These are phyloP conservation scores for Notocelia uddmanniana DNA, from an alignment of 2,888 invertebrate genomes.

Conservation along the genomic window DNA sequence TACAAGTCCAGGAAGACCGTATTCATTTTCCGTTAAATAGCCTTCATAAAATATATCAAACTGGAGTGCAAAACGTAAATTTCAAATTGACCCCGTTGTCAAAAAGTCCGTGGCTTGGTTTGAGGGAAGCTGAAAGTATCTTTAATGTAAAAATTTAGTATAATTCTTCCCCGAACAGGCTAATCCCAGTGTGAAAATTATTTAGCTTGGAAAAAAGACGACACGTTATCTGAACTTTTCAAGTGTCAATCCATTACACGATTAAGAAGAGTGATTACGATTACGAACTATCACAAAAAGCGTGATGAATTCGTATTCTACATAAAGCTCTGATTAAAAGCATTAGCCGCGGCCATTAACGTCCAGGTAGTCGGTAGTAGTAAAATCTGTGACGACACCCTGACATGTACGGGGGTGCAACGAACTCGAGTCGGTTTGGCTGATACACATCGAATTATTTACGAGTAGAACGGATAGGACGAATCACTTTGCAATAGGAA, in stretches of 20 bases:
- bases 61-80: too few relatives aligned
- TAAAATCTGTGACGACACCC: conserved; percentile 20
- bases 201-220: not conserved
- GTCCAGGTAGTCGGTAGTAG: conserved; percentile 19
- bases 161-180: too few relatives aligned
- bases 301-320: conserved; percentile 9
- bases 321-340: conserved; percentile 30
- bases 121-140: not conserved
- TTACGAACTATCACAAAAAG: conserved; percentile 8
- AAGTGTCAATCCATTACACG: conserved; percentile 29
- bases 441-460: conserved; percentile 2
- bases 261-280: conserved; percentile 20
- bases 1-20: too few relatives aligned
- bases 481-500: not conserved
- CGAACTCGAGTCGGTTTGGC: conserved; percentile 13
- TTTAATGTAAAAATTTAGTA: not conserved
- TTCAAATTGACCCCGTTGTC: too few relatives aligned
- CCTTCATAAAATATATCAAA: too few relatives aligned
- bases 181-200: too few relatives aligned
- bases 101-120: not conserved
- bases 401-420: conserved; percentile 17
- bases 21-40: too few relatives aligned
- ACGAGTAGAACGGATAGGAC: not conserved
- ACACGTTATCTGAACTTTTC: not conserved
- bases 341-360: conserved; percentile 21